Evolutionary conservation across 2,797 vertebrate species (phyloP), one percentile per base, ranked within the genome.

Genomic region (Potorous gilbertii): DNA sequence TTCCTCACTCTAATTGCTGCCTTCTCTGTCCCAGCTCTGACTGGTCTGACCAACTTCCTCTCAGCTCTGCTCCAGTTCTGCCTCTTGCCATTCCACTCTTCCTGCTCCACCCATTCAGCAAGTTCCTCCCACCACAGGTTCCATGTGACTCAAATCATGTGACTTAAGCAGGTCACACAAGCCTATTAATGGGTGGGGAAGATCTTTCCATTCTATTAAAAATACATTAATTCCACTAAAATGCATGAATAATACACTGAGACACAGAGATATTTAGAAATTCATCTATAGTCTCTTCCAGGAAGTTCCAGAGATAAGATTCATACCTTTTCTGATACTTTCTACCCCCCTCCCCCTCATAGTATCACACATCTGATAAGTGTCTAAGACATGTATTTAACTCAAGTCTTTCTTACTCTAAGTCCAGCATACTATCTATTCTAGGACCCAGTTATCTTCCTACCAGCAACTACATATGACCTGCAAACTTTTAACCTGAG

Each of bases 341-440:
- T 66, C 34, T 5, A 66, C 14, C 5, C 3, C 62, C 6, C 0
- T 1, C 8, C 62, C 16, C 0, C 16, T 14, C 1, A 74, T 14
- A 18, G 34, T 6, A 66, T 66, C 34, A 40, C 66, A 40, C 31
- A 66, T 74, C n/a, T 40, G 0, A 40, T 40, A 21, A 40, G 8
- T 74, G n/a, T n/a, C 66, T 40, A 21, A 74, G 34, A n/a, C 16
- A 40, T n/a, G 66, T 40, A 18, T 74, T n/a, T 40, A 74, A 40
- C 66, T n/a, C 34, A 66, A 14, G 4, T n/a, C 31, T 62, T 34
- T 31, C 34, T 66, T 14, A 66, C 5, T 18, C 16, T 14, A n/a
- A 14, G 3, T 74, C 34, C 34, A 74, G 34, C 21, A 21, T 2
- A 74, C 14, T 74, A 21, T 74, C 1, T 40, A 40, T 4, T 40